Evolutionary conservation across 2,797 vertebrate genomes (phyloP), one percentile per base, ranked within the genome.

Genomic region (Potorous gilbertii): DNA sequence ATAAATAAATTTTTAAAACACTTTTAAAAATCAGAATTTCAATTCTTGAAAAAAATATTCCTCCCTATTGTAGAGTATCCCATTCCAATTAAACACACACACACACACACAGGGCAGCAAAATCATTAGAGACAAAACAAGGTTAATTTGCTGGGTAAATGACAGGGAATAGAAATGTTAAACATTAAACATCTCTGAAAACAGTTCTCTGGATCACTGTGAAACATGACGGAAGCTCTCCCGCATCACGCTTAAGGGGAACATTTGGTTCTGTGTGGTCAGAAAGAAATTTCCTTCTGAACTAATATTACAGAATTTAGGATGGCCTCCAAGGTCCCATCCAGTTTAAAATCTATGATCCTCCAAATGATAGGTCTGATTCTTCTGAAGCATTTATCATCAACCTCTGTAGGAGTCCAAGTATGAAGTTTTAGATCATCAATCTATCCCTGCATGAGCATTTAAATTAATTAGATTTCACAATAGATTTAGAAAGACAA

Each of bases 391-490:
- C 90, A 54, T 95, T 96, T 96, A 59, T 57, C 54, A 62, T 90
- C 90, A 94, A 34, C 40, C 90, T 95, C 74, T 92, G 40, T 87
- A 50, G 24, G 40, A 92, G 56, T 93, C 24, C 40, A 94, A 96
- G 94, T 91, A 62, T 34, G 31, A 56, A 92, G 90, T 91, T 29
- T 96, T 95, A 92, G 31, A 31, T 91, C 54, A 97, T 92, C 54
- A 87, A 91, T 96, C 74, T 56, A 95, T 50, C 56, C 74, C 56
- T 89, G 57, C 46, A 46, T 24, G 54, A 54, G 4, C 16, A 91
- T 95, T 95, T 95, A 93, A 81, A 81, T 90, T 95, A 97, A 94
- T 90, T 94, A 89, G 89, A 54, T 94, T 91, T 87, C 21, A 91
- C 46, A 92, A 21, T 57, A 27, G n/a, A 74, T 54, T 55, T 62